phyloP scores from a whole-genome alignment of 2,113 vertebrate species.

The Eretmochelys imbricata region DNA sequence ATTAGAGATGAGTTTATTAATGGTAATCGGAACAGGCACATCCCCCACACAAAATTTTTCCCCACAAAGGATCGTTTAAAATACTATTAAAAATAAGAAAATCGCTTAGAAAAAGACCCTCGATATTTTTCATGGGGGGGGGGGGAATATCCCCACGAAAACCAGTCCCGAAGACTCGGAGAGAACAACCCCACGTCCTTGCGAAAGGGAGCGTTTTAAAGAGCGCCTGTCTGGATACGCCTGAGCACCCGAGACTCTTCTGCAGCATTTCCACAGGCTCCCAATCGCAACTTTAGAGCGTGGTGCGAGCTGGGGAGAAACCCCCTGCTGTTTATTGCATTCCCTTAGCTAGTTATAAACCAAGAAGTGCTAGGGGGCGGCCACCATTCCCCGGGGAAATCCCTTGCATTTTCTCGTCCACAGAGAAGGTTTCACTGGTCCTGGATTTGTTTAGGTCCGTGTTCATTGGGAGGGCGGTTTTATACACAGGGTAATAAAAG shows the following conservation, averaged over 20 bases:
- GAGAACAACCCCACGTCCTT: fast-evolving
- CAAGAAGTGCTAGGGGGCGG: neutral
- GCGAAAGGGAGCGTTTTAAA: fast-evolving
- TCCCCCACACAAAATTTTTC: neutral
- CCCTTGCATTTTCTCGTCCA: neutral
- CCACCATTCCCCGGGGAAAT: neutral
- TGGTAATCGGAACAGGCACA: constrained; percentile 58
- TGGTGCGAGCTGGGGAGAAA: neutral
- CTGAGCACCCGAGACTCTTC: neutral
- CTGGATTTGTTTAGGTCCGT: neutral
- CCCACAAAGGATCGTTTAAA: constrained; percentile 24
- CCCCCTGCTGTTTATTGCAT: too few species aligned
- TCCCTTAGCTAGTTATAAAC: neutral
- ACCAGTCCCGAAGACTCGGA: neutral
- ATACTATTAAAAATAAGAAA: neutral
- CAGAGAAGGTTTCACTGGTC: neutral
- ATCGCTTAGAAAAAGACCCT: neutral
- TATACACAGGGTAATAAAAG: neutral
- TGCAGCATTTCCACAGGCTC: neutral
- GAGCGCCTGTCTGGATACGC: neutral
- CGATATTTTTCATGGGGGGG: fast-evolving
- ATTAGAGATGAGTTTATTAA: constrained; percentile 61
- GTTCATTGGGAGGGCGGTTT: neutral
- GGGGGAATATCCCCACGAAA: neutral
- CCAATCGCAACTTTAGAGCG: neutral